phyloP scores from a whole-genome alignment of 2,888 invertebrate species.

The Xylota segnis region DNA sequence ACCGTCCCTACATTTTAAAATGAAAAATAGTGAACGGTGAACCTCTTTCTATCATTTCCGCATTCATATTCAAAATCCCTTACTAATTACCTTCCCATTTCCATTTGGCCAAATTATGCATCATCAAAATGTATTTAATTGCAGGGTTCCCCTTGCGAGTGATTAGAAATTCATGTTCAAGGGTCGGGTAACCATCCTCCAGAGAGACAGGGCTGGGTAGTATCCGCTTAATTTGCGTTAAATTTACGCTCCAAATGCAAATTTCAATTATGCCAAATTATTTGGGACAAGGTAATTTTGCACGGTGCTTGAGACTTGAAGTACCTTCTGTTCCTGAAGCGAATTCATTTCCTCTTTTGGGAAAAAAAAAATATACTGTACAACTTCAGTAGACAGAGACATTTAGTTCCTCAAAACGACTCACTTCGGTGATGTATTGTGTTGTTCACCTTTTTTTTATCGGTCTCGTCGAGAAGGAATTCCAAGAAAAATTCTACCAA shows the following conservation, averaged over 20 bases:
- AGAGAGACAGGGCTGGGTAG: constrained; percentile 12
- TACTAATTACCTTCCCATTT: constrained; percentile 44
- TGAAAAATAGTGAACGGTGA: background rate
- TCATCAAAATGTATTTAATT: constrained; percentile 63
- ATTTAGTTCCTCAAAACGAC: background rate
- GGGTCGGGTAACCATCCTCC: constrained; percentile 47
- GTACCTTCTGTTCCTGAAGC: background rate
- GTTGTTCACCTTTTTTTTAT: constrained; percentile 3
- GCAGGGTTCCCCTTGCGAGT: constrained; percentile 40
- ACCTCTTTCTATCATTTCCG: constrained; percentile 22
- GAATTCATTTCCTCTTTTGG: background rate
- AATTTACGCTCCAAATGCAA: constrained; percentile 58
- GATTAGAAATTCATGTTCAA: constrained; percentile 54
- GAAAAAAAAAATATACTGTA: too few relatives aligned
- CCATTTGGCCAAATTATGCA: constrained; percentile 55
- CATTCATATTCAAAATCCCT: constrained; percentile 43
- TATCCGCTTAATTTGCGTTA: constrained; percentile 58
- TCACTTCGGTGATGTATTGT: background rate
- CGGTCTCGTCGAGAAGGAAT: background rate
- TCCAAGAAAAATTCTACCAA: background rate
- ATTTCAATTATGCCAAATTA: constrained; percentile 59
- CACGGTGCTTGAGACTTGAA: background rate
- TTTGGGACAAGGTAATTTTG: constrained; percentile 44
- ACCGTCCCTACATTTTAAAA: background rate
- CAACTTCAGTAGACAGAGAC: background rate